phyloP scores from a whole-genome alignment of 2,113 vertebrate genomes.

The Arvicanthis niloticus region DNA sequence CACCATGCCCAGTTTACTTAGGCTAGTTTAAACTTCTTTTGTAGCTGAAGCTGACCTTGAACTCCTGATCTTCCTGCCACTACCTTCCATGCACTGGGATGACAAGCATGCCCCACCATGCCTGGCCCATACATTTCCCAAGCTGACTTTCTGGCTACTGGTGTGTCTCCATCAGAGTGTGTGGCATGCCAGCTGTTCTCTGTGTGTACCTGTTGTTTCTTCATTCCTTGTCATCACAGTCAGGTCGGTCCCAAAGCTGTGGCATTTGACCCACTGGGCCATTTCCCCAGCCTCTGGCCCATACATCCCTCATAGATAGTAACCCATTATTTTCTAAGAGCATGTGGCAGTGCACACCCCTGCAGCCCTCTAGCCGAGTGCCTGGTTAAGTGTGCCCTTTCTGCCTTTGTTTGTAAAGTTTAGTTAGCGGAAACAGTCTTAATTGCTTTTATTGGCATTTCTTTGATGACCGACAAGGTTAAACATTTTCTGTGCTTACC shows the following conservation, averaged over 20 bases:
- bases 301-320: background rate
- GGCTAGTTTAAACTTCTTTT: background rate
- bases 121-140: background rate
- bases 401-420: conserved; percentile 32
- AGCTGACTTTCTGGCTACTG: background rate
- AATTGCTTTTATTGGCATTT: conserved; percentile 48
- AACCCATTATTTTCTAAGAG: conserved; percentile 17
- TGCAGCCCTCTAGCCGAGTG: background rate
- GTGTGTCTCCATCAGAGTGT: no score
- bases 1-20: background rate
- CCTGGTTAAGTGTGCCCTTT: background rate
- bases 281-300: background rate
- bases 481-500: conserved; percentile 11
- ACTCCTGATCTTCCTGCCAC: background rate
- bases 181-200: no score
- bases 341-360: background rate
- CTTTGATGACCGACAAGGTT: conserved; percentile 1
- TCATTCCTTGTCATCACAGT: background rate
- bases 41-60: background rate
- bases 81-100: background rate
- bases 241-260: background rate
- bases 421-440: conserved; percentile 9
- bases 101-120: background rate
- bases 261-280: background rate
- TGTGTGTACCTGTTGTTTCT: background rate